Evolutionary conservation across 2,113 vertebrate genomes (phyloP).

Genomic region (Calonectris borealis): DNA sequence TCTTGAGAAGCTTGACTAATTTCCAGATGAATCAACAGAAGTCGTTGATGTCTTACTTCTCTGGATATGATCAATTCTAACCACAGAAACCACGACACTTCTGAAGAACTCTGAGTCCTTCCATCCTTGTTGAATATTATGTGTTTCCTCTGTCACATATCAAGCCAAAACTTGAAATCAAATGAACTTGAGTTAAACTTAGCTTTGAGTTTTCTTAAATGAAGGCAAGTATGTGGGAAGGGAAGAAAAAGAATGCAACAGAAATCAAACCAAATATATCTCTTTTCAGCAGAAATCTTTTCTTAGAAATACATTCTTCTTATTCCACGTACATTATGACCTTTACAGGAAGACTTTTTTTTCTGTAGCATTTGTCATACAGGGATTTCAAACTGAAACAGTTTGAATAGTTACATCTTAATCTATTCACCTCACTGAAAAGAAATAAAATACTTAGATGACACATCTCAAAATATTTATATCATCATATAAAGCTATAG

Average conservation of each 20-base stretch:
- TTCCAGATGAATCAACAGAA: neutral
- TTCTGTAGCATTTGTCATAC: neutral
- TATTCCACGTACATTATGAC: neutral
- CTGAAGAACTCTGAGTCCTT: neutral
- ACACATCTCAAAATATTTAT: constrained; percentile 17
- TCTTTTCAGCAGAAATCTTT: neutral
- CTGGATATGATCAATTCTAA: neutral
- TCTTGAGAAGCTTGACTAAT: neutral
- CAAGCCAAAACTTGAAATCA: neutral
- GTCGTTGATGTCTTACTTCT: neutral
- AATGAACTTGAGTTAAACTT: neutral
- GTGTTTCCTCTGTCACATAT: neutral
- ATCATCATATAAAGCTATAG: neutral
- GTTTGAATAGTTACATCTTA: constrained; percentile 1
- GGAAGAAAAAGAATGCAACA: neutral
- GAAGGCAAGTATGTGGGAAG: neutral
- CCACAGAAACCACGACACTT: neutral
- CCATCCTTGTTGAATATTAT: neutral
- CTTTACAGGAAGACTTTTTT: neutral
- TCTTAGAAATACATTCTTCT: neutral
- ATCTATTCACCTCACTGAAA: neutral
- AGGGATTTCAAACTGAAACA: neutral
- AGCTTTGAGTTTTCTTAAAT: neutral
- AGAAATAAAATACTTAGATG: neutral
- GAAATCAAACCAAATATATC: neutral